Percentiles rank a stretch among this genome's conserved stretches.
These are phyloP conservation scores for Irena cyanogastra DNA, from an alignment of 2,113 vertebrate species.

Conservation along the genomic window DNA sequence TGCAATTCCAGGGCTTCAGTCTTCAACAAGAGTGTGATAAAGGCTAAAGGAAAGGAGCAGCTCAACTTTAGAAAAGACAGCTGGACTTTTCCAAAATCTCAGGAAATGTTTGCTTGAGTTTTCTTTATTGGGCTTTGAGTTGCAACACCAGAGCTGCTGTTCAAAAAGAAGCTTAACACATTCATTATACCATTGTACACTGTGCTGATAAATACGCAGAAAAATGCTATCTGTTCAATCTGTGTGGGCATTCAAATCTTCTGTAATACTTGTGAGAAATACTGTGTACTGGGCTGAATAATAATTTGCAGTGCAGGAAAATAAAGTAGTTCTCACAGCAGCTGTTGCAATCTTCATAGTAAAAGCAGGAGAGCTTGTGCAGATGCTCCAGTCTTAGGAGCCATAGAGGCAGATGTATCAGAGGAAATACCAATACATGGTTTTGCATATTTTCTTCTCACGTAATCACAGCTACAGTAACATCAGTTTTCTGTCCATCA, in stretches of 20 bases:
- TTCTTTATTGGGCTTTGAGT: not conserved
- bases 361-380: not conserved
- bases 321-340: constrained; percentile 32
- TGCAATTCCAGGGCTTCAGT: not conserved
- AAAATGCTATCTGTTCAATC: constrained; percentile 1
- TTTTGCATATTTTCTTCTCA: constrained; percentile 1
- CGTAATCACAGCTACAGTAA: not conserved
- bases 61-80: not conserved
- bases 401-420: not conserved
- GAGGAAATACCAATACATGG: not conserved
- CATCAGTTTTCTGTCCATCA: not conserved
- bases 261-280: not conserved
- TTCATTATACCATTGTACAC: not conserved
- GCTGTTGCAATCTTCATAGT: constrained; percentile 2
- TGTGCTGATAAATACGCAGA: constrained; percentile 3
- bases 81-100: not conserved
- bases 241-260: not conserved
- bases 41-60: not conserved
- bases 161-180: not conserved
- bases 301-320: not conserved
- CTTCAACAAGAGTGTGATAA: not conserved
- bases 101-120: not conserved
- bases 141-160: not conserved
- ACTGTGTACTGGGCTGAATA: not conserved
- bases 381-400: not conserved